Evolutionary conservation across 2,797 vertebrate species (phyloP).

Genomic region (Mastacembelus armatus): DNA sequence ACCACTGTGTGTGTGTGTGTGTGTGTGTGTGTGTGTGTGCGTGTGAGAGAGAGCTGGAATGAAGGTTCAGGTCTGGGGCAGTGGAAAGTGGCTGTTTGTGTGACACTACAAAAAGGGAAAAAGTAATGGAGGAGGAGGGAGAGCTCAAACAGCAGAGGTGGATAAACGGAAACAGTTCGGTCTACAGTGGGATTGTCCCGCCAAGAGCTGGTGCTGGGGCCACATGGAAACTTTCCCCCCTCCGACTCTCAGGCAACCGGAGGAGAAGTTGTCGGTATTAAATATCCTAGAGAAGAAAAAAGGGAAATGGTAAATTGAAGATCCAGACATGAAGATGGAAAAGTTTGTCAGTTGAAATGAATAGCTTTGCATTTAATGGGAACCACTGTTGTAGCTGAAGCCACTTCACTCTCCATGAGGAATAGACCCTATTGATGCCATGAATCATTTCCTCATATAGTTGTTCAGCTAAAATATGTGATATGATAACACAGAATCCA

Average conservation of each 20-base stretch:
- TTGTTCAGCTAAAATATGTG: background rate
- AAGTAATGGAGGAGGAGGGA: slow-evolving; percentile 49
- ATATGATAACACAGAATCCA: too few relatives aligned
- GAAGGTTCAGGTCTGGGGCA: slow-evolving; percentile 67
- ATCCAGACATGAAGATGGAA: slow-evolving; percentile 85
- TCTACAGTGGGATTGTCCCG: slow-evolving; percentile 67
- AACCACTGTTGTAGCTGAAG: slow-evolving; percentile 56
- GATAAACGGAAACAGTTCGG: slow-evolving; percentile 71
- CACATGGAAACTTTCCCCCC: slow-evolving; percentile 81
- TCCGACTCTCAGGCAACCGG: slow-evolving; percentile 58
- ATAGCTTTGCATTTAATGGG: slow-evolving; percentile 71
- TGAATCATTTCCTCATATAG: slow-evolving; percentile 18
- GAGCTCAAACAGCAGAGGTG: slow-evolving; percentile 57
- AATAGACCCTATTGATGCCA: slow-evolving; percentile 26
- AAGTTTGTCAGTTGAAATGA: slow-evolving; percentile 77
- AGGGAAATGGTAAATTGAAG: slow-evolving; percentile 80
- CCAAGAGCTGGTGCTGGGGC: slow-evolving; percentile 72
- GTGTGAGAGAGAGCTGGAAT: slow-evolving; percentile 32
- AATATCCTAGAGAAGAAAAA: slow-evolving; percentile 78
- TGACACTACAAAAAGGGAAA: slow-evolving; percentile 54
- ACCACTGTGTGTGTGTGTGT: slow-evolving; percentile 7
- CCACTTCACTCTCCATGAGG: slow-evolving; percentile 42
- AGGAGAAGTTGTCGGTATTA: slow-evolving; percentile 74
- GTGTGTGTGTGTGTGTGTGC: background rate
- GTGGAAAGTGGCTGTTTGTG: slow-evolving; percentile 68